Evolutionary conservation across 2,113 vertebrate genomes (phyloP).

Genomic region (Chloropsis hardwickii): DNA sequence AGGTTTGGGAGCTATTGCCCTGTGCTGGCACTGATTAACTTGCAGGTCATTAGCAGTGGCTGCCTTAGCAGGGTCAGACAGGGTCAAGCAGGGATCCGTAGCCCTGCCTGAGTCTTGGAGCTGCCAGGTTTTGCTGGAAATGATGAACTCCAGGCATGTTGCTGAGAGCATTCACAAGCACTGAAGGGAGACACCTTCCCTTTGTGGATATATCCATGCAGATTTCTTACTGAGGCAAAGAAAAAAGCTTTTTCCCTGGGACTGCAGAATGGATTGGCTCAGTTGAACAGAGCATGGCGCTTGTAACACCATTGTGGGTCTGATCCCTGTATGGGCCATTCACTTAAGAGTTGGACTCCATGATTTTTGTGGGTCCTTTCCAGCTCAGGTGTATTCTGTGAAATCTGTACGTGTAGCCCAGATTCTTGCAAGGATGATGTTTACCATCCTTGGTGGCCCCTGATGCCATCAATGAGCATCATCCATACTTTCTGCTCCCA

Average conservation of each 20-base stretch:
- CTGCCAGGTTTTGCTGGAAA: neutral
- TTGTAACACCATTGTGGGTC: neutral
- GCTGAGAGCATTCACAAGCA: neutral
- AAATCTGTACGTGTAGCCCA: accelerated
- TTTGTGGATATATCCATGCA: neutral
- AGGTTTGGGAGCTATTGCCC: neutral
- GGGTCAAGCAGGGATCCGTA: neutral
- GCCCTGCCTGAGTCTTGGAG: neutral
- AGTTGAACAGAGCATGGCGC: neutral
- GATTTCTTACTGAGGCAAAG: neutral
- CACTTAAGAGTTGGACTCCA: neutral
- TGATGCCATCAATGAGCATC: neutral
- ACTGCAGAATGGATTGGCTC: neutral
- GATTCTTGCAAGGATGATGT: neutral
- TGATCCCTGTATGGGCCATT: neutral
- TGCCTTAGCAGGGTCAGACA: neutral
- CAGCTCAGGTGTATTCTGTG: neutral
- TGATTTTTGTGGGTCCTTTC: neutral
- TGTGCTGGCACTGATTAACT: neutral
- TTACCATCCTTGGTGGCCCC: accelerated
- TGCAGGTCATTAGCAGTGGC: neutral
- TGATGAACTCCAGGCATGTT: neutral
- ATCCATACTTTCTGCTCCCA: neutral
- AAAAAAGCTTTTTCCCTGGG: neutral
- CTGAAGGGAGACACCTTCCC: neutral